Percentiles rank a stretch among this genome's conserved stretches.
Conservation (phyloP, 2,113 vertebrate species). For the Malurus melanocephalus region DNA sequence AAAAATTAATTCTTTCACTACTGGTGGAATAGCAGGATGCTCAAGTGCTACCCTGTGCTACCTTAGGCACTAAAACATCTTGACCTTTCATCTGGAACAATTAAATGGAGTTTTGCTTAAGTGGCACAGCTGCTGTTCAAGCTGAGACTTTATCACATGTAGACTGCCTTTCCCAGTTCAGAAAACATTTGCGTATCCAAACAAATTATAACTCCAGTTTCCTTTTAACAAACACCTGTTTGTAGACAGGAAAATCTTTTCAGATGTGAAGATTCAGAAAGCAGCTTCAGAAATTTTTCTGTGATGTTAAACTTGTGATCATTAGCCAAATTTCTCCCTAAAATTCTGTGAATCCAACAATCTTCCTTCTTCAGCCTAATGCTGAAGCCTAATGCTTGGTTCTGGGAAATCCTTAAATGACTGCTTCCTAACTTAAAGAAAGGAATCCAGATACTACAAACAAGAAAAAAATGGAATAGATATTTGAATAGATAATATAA, state of each 20-base stretch:
- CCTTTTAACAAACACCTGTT: constrained; percentile 29
- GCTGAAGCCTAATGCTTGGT: not conserved
- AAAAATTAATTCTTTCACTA: not conserved
- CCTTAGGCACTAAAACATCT: not conserved
- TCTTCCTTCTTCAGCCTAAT: not conserved
- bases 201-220: constrained; percentile 21
- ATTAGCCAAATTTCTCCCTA: not conserved
- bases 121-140: constrained; percentile 40
- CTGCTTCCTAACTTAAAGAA: not conserved
- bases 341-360: not conserved
- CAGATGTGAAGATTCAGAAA: not conserved
- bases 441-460: not conserved
- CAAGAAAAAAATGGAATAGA: not conserved
- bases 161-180: not conserved
- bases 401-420: not conserved
- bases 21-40: not conserved
- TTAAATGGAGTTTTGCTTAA: constrained; percentile 23
- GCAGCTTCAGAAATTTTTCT: not conserved
- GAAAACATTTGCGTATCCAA: constrained; percentile 49
- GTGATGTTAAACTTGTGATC: not conserved
- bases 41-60: not conserved
- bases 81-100: constrained; percentile 37
- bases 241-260: constrained; percentile 5
- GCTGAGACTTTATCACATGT: not conserved
- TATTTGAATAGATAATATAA: too few relatives aligned